Evolutionary conservation across 2,888 invertebrate genomes (phyloP), one percentile per base, ranked within the genome.

Genomic region (Drosophila pseudotakahashii): DNA sequence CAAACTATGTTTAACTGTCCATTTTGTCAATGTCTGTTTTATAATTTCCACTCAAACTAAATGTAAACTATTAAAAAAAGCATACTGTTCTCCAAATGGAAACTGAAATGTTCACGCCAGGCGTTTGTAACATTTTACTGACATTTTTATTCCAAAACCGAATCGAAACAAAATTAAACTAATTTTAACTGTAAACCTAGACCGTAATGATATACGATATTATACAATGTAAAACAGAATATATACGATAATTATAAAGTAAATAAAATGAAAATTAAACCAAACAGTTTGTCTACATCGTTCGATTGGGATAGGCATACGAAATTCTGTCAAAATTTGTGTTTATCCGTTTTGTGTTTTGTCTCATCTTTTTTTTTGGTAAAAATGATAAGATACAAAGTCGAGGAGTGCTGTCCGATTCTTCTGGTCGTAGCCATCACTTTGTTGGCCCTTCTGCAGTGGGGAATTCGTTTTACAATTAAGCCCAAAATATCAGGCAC

Each of bases 121-220:
- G 81, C 81, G 81, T 14, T 54, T 78, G 50, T 30, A 72, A 55
- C 76, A 78, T 79, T 79, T 79, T 81, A 84, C 68, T 60, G 58
- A 45, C 53, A 39, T 63, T 63, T 63, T 60, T n/a, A 55, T 48
- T 60, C 42, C 42, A 19, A 69, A 70, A 54, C 32, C 39, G 30
- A 30, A 30, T 1, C 7, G 30, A 37, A 57, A 67, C 19, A 60
- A 30, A n/a, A n/a, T 30, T 53, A 69, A 70, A 77, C 76, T 72
- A 72, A 57, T 81, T 76, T 77, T 84, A 77, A 84, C 62, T 62
- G 79, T 67, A 84, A 81, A 79, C 69, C 63, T 79, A 83, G 84
- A 55, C 47, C 41, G 70, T 80, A 83, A 72, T 36, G 59, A 48
- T 23, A 64, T 52, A 79, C 50, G 66, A 77, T 60, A 79, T 58